Percentiles rank a stretch among this genome's conserved stretches.
phyloP scores from a whole-genome alignment of 2,113 vertebrate genomes.

The Gobius niger region DNA sequence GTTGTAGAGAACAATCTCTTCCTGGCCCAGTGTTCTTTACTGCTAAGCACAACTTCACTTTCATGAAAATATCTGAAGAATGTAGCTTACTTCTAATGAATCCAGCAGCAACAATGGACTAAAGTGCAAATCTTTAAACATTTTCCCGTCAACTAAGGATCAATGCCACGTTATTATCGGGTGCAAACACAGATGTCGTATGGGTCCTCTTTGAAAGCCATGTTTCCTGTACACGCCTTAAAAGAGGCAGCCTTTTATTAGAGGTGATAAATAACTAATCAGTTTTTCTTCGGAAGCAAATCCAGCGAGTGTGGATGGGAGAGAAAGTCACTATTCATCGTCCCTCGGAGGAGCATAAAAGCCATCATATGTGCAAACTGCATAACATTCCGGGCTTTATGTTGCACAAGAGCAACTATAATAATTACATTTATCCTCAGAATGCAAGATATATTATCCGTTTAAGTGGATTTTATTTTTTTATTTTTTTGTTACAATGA shows the following conservation, averaged over 20 bases:
- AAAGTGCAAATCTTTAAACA: background rate
- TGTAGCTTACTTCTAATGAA: background rate
- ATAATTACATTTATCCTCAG: too few relatives aligned
- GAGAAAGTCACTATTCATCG: conserved; percentile 25
- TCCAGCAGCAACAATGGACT: background rate
- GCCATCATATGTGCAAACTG: conserved; percentile 7
- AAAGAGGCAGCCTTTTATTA: conserved; percentile 25
- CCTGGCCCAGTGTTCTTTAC: too few relatives aligned
- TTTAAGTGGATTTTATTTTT: too few relatives aligned
- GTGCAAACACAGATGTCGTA: background rate
- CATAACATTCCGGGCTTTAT: background rate
- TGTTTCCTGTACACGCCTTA: background rate
- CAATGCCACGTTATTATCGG: background rate
- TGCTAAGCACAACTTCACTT: too few relatives aligned
- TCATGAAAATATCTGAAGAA: background rate
- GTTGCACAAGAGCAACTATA: too few relatives aligned
- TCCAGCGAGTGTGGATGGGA: conserved; percentile 21
- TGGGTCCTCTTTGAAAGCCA: conserved; percentile 3
- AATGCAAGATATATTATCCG: too few relatives aligned
- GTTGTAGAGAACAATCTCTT: too few relatives aligned
- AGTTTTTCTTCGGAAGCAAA: conserved; percentile 26
- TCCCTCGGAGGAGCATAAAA: conserved; percentile 16
- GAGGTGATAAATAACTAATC: conserved; percentile 40
- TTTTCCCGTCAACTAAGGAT: background rate
- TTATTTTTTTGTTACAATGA: too few relatives aligned